Conservation (phyloP, 2,797 vertebrate genomes). For the Cossypha caffra region DNA sequence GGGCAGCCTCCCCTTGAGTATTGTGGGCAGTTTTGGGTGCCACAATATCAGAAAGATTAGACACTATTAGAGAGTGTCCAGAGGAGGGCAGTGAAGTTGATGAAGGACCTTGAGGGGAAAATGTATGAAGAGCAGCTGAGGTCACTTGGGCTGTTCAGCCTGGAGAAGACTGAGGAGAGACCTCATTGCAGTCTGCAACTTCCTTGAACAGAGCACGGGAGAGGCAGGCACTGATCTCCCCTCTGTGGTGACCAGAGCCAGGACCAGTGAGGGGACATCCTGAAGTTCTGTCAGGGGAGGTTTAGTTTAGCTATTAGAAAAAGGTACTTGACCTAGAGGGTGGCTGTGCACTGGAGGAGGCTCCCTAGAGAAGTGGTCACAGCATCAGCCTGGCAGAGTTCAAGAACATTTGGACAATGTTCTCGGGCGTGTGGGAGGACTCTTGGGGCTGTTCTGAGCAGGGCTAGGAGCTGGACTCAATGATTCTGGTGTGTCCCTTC, state of each 20-base stretch:
- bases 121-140: accelerated
- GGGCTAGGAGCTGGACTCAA: neutral
- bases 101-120: neutral
- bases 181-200: neutral
- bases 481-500: neutral
- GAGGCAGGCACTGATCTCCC: neutral
- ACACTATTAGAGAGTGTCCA: too few relatives aligned
- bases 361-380: neutral
- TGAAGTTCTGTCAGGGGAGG: neutral
- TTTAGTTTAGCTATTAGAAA: neutral
- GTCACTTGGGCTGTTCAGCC: neutral
- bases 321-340: neutral
- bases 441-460: too few relatives aligned
- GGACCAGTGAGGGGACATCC: too few relatives aligned
- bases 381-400: neutral
- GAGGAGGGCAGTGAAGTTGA: accelerated
- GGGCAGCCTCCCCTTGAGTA: accelerated
- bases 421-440: accelerated
- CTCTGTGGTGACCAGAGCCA: neutral
- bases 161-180: neutral
- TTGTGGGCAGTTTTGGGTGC: accelerated
- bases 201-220: accelerated
- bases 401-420: neutral
- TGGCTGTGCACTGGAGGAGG: neutral
- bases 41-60: too few relatives aligned